phyloP scores from a whole-genome alignment of 2,797 vertebrate genomes.

The Xiphophorus birchmanni region DNA sequence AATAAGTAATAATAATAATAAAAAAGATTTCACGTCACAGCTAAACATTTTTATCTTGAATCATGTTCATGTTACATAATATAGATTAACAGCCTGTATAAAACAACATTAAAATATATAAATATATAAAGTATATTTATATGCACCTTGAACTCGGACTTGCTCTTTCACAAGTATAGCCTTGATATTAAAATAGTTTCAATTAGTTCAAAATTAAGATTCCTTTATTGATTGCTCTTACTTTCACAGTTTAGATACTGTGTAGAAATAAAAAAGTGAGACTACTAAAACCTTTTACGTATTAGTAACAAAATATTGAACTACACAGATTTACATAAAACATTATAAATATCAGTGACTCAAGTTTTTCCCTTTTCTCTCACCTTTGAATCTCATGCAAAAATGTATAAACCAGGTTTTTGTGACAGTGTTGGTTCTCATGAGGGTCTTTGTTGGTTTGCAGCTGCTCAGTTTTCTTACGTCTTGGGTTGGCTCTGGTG shows the following conservation, averaged over 20 bases:
- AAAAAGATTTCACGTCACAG: not conserved
- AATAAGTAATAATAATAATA: not conserved
- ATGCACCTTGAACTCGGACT: not conserved
- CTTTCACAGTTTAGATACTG: not conserved
- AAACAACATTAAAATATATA: not conserved
- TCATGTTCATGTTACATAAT: not conserved
- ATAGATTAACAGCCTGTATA: not conserved
- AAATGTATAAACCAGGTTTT: not conserved
- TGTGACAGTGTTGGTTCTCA: not conserved
- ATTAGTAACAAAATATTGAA: not conserved
- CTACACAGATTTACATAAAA: not conserved
- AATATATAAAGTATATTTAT: not conserved
- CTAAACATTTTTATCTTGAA: not conserved
- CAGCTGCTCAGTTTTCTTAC: constrained; percentile 2
- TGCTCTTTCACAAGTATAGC: not conserved
- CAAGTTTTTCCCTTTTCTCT: no score
- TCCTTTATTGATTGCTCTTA: not conserved
- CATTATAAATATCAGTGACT: not conserved
- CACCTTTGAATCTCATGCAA: not conserved
- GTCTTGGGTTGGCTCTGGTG: not conserved
- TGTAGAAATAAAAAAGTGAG: not conserved
- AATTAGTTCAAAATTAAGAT: not conserved
- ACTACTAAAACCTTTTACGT: not conserved
- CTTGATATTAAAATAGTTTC: not conserved
- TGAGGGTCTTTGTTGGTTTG: not conserved